Percentiles rank a stretch among this genome's conserved stretches.
These are phyloP conservation scores for Cettia cetti DNA, from an alignment of 2,113 vertebrate species.

Conservation along the genomic window DNA sequence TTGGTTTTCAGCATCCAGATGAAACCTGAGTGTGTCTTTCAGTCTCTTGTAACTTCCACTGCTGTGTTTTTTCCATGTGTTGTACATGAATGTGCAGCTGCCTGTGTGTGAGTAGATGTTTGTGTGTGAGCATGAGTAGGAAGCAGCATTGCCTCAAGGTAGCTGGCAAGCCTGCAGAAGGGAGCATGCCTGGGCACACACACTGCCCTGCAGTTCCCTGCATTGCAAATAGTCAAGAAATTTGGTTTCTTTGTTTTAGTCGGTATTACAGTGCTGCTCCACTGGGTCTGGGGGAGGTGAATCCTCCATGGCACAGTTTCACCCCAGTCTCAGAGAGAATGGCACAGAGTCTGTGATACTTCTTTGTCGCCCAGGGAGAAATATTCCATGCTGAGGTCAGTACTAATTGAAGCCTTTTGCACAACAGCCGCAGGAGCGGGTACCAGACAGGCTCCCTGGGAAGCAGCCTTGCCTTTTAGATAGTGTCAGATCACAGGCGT, in stretches of 20 bases:
- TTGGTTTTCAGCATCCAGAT: not conserved
- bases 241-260: not conserved
- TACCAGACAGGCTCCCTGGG: not conserved
- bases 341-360: not conserved
- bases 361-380: not conserved
- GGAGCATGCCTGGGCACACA: not conserved
- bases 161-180: not conserved
- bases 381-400: not conserved
- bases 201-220: fast-evolving
- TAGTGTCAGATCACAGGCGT: not conserved
- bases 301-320: not conserved
- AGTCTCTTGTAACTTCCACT: not conserved
- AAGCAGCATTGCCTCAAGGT: not conserved
- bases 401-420: not conserved
- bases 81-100: not conserved
- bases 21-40: not conserved
- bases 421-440: not conserved
- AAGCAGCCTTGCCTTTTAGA: not conserved
- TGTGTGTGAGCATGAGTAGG: not conserved
- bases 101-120: not conserved
- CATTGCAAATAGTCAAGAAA: not conserved
- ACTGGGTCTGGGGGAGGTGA: not conserved
- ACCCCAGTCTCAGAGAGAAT: not conserved
- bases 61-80: fast-evolving
- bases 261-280: not conserved